Conservation (phyloP, 2,797 vertebrate species). For the Bovichtus variegatus region DNA sequence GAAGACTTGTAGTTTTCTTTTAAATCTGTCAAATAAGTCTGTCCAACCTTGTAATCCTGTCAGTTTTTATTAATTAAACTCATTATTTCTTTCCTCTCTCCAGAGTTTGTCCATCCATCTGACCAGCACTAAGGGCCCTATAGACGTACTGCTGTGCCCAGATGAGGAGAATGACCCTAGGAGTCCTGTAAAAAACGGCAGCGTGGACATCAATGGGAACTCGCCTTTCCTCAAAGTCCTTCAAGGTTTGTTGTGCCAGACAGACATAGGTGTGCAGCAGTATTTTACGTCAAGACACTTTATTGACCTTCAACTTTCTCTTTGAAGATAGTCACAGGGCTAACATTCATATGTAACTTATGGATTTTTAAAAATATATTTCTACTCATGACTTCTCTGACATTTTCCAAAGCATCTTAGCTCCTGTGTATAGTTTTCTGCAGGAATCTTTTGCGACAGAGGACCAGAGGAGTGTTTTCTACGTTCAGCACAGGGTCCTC, state of each 20-base stretch:
- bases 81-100: constrained; percentile 14
- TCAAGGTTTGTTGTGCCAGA: constrained; percentile 78
- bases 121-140: constrained; percentile 95
- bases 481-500: not conserved
- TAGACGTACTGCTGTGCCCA: constrained; percentile 95
- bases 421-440: not conserved
- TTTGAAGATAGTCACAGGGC: not conserved
- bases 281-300: not conserved
- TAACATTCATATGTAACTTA: not conserved
- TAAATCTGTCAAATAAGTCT: not conserved
- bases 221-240: constrained; percentile 87
- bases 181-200: constrained; percentile 90
- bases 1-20: not conserved
- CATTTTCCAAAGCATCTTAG: not conserved
- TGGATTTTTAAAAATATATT: not conserved
- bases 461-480: not conserved
- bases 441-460: not conserved
- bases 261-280: not conserved
- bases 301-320: not conserved
- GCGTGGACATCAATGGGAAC: constrained; percentile 91
- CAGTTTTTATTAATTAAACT: not conserved
- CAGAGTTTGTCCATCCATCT: constrained; percentile 96
- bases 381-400: not conserved
- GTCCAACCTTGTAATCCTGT: not conserved
- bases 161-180: constrained; percentile 92